Percentiles rank a stretch among this genome's conserved stretches.
These are phyloP conservation scores for Diloba caeruleocephala DNA, from an alignment of 2,888 invertebrate genomes.

Conservation along the genomic window DNA sequence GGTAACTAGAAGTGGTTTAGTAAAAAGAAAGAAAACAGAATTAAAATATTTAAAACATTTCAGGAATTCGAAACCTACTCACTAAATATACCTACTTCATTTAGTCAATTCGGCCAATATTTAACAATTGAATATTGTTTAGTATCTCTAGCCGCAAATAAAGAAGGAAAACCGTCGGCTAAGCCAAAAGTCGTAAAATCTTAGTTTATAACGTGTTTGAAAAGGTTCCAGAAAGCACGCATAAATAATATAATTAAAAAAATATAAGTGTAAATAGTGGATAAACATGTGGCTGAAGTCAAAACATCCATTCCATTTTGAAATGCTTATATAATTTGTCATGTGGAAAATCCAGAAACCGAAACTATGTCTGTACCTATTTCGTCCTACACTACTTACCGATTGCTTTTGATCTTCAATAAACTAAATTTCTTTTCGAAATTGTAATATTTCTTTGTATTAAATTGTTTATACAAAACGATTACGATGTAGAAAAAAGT, in stretches of 20 bases:
- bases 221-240: slow-evolving; percentile 52
- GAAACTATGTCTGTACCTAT: slow-evolving; percentile 51
- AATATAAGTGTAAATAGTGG: slow-evolving; percentile 57
- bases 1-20: slow-evolving; percentile 56
- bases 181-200: slow-evolving; percentile 47
- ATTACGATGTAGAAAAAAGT: slow-evolving; percentile 40
- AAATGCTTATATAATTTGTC: slow-evolving; percentile 66
- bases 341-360: slow-evolving; percentile 53
- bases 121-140: slow-evolving; percentile 47
- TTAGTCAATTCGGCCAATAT: slow-evolving; percentile 19
- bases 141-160: slow-evolving; percentile 43
- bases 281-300: slow-evolving; percentile 63
- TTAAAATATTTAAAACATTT: not conserved
- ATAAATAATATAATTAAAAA: slow-evolving; percentile 62
- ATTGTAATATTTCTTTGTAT: slow-evolving; percentile 32
- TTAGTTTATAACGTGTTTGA: slow-evolving; percentile 53
- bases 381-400: slow-evolving; percentile 53
- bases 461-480: slow-evolving; percentile 51
- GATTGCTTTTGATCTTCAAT: slow-evolving; percentile 58
- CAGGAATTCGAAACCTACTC: too few species aligned
- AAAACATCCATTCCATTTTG: slow-evolving; percentile 63
- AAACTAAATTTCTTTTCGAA: slow-evolving; percentile 39
- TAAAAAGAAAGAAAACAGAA: not conserved
- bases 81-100: slow-evolving; percentile 16
- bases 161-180: slow-evolving; percentile 27